Percentiles rank a stretch among this genome's conserved stretches.
Conservation (phyloP, 2,888 invertebrate species). For the Biston stratarius region DNA sequence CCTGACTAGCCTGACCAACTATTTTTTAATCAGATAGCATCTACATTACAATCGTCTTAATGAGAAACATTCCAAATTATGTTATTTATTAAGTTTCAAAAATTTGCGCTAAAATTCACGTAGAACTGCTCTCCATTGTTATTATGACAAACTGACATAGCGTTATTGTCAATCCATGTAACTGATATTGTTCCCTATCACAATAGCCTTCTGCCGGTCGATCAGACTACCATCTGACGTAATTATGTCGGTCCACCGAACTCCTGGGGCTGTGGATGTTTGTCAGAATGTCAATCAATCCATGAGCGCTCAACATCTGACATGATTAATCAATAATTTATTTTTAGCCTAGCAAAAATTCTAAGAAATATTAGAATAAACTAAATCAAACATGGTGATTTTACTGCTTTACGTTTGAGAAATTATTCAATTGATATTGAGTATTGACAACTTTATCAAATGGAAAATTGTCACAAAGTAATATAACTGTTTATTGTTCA, state of each 20-base stretch:
- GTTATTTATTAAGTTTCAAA: too few relatives aligned
- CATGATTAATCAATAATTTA: slow-evolving; percentile 11
- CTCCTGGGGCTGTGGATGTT: slow-evolving; percentile 3
- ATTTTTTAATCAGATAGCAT: too few relatives aligned
- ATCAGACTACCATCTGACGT: slow-evolving; percentile 19
- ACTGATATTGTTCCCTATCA: slow-evolving; percentile 18
- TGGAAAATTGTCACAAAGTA: background rate
- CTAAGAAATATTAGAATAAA: too few relatives aligned
- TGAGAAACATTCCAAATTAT: too few relatives aligned
- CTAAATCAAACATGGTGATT: background rate
- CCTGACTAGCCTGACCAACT: too few relatives aligned
- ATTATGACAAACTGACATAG: slow-evolving; percentile 8
- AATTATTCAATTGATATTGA: too few relatives aligned
- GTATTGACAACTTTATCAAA: slow-evolving; percentile 3
- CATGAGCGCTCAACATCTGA: slow-evolving; percentile 3
- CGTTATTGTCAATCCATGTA: slow-evolving; percentile 5
- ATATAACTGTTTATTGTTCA: background rate
- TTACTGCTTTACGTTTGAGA: too few relatives aligned
- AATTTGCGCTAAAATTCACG: too few relatives aligned
- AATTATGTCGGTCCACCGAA: slow-evolving; percentile 28
- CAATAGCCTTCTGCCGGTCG: slow-evolving; percentile 20
- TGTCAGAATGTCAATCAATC: slow-evolving; percentile 24
- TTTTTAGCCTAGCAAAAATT: too few relatives aligned
- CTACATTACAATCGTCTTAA: too few relatives aligned
- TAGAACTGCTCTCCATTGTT: background rate